phyloP scores from a whole-genome alignment of 2,113 vertebrate genomes.

The Cololabis saira region DNA sequence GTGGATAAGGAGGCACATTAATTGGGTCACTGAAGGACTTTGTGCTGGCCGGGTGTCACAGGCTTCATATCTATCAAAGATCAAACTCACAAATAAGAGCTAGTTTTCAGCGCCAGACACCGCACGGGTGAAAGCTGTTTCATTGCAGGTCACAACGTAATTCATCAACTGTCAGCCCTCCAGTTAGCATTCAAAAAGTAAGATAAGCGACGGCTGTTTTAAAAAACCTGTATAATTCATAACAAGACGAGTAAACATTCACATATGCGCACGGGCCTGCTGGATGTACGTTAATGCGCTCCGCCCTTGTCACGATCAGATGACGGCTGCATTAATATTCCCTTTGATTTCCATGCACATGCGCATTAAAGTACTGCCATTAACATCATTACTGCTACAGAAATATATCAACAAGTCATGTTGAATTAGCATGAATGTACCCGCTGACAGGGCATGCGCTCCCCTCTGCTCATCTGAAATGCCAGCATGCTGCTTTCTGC shows the following conservation, averaged over 20 bases:
- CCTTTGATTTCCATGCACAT: constrained; percentile 52
- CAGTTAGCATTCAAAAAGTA: constrained; percentile 7
- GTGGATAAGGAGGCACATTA: constrained; percentile 43
- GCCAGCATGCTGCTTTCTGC: constrained; percentile 63
- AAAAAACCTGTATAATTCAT: constrained; percentile 25
- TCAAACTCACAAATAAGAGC: constrained; percentile 22
- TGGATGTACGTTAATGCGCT: constrained; percentile 53
- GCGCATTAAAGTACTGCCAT: constrained; percentile 62
- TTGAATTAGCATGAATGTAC: constrained; percentile 67
- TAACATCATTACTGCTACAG: constrained; percentile 61
- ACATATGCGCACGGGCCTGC: not conserved
- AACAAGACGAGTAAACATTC: constrained; percentile 31
- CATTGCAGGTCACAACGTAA: constrained; percentile 3
- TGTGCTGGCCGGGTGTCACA: constrained; percentile 34
- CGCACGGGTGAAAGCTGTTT: not conserved
- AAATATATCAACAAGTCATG: constrained; percentile 72
- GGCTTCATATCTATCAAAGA: constrained; percentile 41
- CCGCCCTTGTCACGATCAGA: constrained; percentile 38
- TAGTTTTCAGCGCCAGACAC: constrained; percentile 5
- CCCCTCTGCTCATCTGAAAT: constrained; percentile 56
- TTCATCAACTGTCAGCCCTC: constrained; percentile 19
- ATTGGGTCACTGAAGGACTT: constrained; percentile 56
- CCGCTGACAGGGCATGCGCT: constrained; percentile 38
- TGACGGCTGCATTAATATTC: constrained; percentile 57
- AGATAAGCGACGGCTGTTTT: constrained; percentile 3